These are phyloP conservation scores for Acanthoscelides obtectus DNA, from an alignment of 2,888 invertebrate species.

Conservation along the genomic window DNA sequence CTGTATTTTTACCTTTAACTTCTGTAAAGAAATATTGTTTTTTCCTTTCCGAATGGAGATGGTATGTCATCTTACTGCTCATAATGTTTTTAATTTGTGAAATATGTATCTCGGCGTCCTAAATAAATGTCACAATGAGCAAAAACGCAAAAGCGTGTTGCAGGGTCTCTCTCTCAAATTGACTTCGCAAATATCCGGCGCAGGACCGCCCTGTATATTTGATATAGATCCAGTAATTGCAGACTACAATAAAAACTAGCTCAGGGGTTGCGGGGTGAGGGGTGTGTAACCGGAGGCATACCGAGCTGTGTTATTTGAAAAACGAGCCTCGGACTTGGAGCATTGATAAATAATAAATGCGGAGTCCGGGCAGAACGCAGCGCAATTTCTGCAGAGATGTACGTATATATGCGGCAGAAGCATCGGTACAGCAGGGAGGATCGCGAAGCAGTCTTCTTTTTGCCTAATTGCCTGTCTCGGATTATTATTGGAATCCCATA, in stretches of 20 bases:
- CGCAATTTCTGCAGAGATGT: background rate
- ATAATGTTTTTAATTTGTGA: no score
- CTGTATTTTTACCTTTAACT: no score
- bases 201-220: background rate
- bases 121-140: no score
- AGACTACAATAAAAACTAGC: background rate
- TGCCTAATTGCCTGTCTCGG: background rate
- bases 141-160: no score
- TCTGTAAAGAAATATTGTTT: no score
- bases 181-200: no score
- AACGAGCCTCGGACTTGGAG: background rate
- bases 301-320: background rate
- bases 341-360: background rate
- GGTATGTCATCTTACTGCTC: no score
- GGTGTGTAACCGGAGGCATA: background rate
- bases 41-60: no score
- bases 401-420: no score
- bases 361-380: background rate
- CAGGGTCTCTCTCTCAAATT: no score
- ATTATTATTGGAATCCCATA: slow-evolving; percentile 1
- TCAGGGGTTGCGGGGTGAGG: background rate
- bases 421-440: background rate
- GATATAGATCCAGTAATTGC: background rate
- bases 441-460: background rate
- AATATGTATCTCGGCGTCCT: no score